Evolutionary conservation across 2,113 vertebrate genomes (phyloP).

Genomic region (Hiodon alosoides): DNA sequence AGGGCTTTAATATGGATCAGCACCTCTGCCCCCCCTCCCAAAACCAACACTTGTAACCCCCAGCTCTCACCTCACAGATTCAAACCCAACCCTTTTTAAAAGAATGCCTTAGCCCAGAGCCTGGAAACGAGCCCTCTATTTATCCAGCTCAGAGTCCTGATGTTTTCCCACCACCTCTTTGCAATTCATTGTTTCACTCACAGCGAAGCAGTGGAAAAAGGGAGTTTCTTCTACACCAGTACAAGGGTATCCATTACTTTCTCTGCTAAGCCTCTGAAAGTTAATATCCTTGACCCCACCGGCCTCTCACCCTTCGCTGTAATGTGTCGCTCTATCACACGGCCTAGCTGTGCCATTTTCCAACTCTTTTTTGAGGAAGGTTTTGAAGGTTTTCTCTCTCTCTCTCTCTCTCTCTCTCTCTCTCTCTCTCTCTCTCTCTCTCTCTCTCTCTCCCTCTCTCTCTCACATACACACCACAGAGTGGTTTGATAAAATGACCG

Average conservation of each 20-base stretch:
- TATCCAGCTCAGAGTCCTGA: slow-evolving; percentile 51
- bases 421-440: slow-evolving; percentile 28
- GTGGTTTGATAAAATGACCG: slow-evolving; percentile 58
- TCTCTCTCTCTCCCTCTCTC: slow-evolving; percentile 29
- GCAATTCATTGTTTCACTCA: slow-evolving; percentile 46
- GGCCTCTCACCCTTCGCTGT: slow-evolving; percentile 27
- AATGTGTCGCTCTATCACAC: slow-evolving; percentile 9
- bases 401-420: slow-evolving; percentile 13
- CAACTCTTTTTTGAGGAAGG: not conserved
- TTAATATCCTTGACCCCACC: slow-evolving; percentile 63
- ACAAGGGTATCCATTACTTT: slow-evolving; percentile 68
- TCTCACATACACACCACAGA: slow-evolving; percentile 29
- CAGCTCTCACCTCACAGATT: slow-evolving; percentile 40
- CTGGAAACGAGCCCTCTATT: slow-evolving; percentile 47
- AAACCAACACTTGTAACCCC: slow-evolving; percentile 21
- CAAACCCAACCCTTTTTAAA: slow-evolving; percentile 28
- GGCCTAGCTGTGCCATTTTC: slow-evolving; percentile 5
- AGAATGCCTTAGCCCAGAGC: slow-evolving; percentile 44
- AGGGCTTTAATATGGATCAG: too few species aligned
- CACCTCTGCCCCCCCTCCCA: too few species aligned
- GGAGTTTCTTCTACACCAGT: slow-evolving; percentile 53
- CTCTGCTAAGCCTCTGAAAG: slow-evolving; percentile 53
- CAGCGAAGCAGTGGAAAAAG: slow-evolving; percentile 43
- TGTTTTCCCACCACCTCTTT: slow-evolving; percentile 44
- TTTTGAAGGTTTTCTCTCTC: not conserved